These are phyloP conservation scores for Anadara kagoshimensis DNA, from an alignment of 1,140 invertebrate genomes.

Conservation along the genomic window DNA sequence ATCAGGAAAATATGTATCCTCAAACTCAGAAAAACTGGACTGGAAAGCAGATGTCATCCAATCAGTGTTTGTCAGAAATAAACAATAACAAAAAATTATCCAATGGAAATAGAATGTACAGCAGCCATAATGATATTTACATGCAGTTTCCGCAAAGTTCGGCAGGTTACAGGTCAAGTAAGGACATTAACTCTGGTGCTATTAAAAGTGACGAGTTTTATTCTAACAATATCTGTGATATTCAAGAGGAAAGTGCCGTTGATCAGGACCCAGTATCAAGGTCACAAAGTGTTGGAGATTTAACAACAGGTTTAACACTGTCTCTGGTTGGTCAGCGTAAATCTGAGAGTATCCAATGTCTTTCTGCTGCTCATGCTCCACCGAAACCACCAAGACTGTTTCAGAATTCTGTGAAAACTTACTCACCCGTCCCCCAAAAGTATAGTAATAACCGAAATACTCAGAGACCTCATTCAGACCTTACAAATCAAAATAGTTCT, in stretches of 20 bases:
- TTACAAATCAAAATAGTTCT: too few species aligned
- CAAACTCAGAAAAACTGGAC: conserved; percentile 8
- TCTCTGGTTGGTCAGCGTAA: conserved; percentile 39
- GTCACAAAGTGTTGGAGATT: conserved; percentile 31
- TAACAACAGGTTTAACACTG: conserved; percentile 36
- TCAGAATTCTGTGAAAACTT: too few species aligned
- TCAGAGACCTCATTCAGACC: too few species aligned
- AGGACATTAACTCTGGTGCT: conserved; percentile 9
- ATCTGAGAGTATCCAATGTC: conserved; percentile 28
- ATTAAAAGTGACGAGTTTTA: conserved; percentile 43
- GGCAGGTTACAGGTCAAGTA: conserved; percentile 3
- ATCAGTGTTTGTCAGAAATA: conserved; percentile 10
- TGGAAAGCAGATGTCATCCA: neutral
- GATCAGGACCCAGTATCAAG: conserved; percentile 27
- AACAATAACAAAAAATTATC: conserved; percentile 28
- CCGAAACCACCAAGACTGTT: too few species aligned
- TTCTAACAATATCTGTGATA: neutral
- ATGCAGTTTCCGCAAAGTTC: conserved; percentile 15
- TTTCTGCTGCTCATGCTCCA: neutral
- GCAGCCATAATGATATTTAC: conserved; percentile 41
- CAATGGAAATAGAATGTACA: conserved; percentile 27
- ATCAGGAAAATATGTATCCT: neutral
- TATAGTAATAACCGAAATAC: too few species aligned
- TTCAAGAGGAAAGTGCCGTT: neutral
- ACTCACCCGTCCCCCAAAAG: too few species aligned